Evolutionary conservation across 2,888 invertebrate genomes (phyloP), one percentile per base, ranked within the genome.

Genomic region (Eledona agricola): DNA sequence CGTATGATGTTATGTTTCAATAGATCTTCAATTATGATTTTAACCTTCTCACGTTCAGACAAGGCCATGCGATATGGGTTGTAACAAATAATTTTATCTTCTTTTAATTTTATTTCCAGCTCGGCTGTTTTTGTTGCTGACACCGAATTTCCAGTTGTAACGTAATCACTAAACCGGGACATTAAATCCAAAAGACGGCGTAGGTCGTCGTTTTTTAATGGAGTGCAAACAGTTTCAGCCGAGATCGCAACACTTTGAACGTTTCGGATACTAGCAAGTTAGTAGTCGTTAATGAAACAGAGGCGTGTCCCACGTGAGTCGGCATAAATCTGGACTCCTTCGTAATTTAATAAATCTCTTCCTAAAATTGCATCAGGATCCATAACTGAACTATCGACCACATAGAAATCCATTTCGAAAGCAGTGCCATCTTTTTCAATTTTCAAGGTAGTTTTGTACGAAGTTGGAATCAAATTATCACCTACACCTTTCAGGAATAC

Each of bases 1-100:
- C 57, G 53, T 4, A 67, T 52, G 22, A 63, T 60, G 4, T 50
- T 34, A 28, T 58, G 51, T 4, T 54, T 29, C 4, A 60, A 16
- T 22, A 63, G 17, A 23, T 58, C 59, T n/a, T 29, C 16, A 5
- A 59, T 51, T 16, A 64, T 65, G 12, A 42, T 51, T 17, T 57
- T 46, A 1, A 68, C 56, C 3, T 29, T 46, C 28, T 57, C 25
- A 16, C 60, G 45, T 20, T 67, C 67, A 1, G 35, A 42, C 6
- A 56, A 25, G 1, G 67, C 55, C 42, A 71, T 26, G 11, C 66
- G 59, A 42, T 71, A 69, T 1, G 67, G 64, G 23, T 58, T 31
- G 22, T 63, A 64, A 7, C 26, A 9, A n/a, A 68, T 56, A 2
- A 63, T 59, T 26, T 45, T 32, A 69, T 29, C 58, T 60, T 10